phyloP scores from a whole-genome alignment of 2,888 invertebrate species.

The Hyposoter didymator region DNA sequence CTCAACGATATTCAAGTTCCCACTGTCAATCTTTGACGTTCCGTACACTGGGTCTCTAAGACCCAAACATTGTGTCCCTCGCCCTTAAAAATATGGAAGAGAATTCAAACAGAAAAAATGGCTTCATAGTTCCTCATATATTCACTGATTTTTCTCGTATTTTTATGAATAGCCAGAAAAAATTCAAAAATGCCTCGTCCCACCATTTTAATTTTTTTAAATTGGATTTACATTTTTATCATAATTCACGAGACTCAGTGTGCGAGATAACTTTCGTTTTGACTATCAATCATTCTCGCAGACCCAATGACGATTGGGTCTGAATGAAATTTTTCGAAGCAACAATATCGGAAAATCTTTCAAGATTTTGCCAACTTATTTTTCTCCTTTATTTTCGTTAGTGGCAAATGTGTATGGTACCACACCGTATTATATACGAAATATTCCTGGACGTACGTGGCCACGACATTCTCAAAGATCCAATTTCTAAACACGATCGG shows the following conservation, averaged over 20 bases:
- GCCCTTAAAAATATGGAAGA: neutral
- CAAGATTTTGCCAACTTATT: neutral
- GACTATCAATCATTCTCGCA: neutral
- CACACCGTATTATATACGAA: slow-evolving; percentile 80
- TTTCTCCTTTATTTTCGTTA: slow-evolving; percentile 71
- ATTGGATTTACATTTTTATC: neutral
- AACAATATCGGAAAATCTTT: neutral
- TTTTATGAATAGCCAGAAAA: too few relatives aligned
- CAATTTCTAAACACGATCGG: slow-evolving; percentile 80
- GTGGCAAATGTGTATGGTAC: slow-evolving; percentile 82
- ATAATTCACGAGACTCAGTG: neutral
- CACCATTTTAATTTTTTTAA: too few relatives aligned
- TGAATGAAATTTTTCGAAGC: neutral
- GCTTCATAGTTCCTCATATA: too few relatives aligned
- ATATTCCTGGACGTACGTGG: slow-evolving; percentile 80
- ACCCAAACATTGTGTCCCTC: too few relatives aligned
- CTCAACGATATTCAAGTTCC: too few relatives aligned
- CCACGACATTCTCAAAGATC: slow-evolving; percentile 79
- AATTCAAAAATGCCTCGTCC: too few relatives aligned
- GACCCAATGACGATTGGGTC: neutral
- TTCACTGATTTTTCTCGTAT: too few relatives aligned
- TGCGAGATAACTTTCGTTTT: neutral
- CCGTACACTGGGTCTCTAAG: too few relatives aligned
- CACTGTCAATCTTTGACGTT: too few relatives aligned
- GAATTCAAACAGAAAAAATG: neutral